Base-by-base conservation (phyloP, 2,888 invertebrate genomes). In the Nudaria mundana region DNA sequence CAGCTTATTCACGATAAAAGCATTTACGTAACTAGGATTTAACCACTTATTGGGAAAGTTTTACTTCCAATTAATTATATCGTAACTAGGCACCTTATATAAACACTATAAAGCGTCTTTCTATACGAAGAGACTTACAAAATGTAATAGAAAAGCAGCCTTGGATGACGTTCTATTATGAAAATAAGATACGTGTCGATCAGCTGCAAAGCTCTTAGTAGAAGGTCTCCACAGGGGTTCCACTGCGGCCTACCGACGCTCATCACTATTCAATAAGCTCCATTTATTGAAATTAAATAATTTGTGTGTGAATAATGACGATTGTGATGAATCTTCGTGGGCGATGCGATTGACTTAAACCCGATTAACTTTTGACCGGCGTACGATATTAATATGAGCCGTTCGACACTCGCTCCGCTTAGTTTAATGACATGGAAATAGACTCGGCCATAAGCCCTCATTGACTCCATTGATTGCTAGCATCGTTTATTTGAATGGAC, bases 281-380 rank as follows among this genome's bases (percentile, higher is more conserved):
- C 84, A 86, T 88, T 88, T 87, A 87, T 88, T 87, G 87, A 87
- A 88, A 87, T 88, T 87, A 88, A 83, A 86, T 87, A 88, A 88
- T 88, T 87, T 86, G 87, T 88, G 83, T 87, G 88, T 88, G 88
- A 88, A 88, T 88, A 83, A 88, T 88, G 87, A 87, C 84, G 85
- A 84, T 74, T 86, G 85, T 87, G 88, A 87, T 88, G 85, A 81
- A 88, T 87, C 86, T 83, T 86, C 85, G 85, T 87, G 85, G 88
- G 88, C 86, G 86, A 86, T 83, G 74, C 79, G 78, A 79, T 76
- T 71, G 85, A 81, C 85, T 85, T 86, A 84, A 79, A 84, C 81
- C 81, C 87, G 87, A 84, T 88, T 88, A 86, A 87, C 87, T 81
- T 87, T 88, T 88, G 87, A 88, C 87, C 86, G 85, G 63, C 58